These are phyloP conservation scores for Holothuria scabra DNA, from an alignment of 53 echinoderm and acorn worm genomes.

Conservation along the genomic window DNA sequence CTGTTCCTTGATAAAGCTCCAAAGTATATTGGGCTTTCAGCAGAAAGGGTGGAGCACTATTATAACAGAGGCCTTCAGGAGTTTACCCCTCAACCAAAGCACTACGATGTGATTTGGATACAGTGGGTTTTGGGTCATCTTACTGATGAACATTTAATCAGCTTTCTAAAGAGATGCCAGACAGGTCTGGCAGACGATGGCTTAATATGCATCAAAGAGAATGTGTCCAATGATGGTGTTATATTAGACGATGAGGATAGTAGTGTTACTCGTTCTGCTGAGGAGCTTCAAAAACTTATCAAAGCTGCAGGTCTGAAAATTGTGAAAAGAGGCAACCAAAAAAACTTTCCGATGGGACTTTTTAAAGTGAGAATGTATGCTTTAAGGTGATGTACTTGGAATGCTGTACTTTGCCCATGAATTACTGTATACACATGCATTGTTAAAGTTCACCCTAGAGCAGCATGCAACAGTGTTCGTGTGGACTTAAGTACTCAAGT, in stretches of 20 bases:
- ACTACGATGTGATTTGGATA: constrained; percentile 92
- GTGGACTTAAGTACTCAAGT: too few relatives aligned
- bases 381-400: constrained; percentile 62
- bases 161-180: constrained; percentile 78
- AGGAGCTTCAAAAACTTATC: constrained; percentile 69
- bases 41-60: constrained; percentile 65
- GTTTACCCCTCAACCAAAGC: constrained; percentile 71
- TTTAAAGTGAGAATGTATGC: constrained; percentile 86
- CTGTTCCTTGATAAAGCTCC: constrained; percentile 78
- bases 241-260: constrained; percentile 92
- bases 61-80: constrained; percentile 85
- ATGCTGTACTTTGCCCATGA: too few relatives aligned
- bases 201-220: constrained; percentile 90
- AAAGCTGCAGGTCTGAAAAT: constrained; percentile 66
- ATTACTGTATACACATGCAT: too few relatives aligned
- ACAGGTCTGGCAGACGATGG: constrained; percentile 75
- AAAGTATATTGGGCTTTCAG: constrained; percentile 64
- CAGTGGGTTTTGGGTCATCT: constrained; percentile 98
- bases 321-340: constrained; percentile 72
- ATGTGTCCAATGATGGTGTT: constrained; percentile 76
- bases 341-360: constrained; percentile 77
- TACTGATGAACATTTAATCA: constrained; percentile 80
- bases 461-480: too few relatives aligned
- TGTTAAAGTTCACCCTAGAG: too few relatives aligned
- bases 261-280: constrained; percentile 78